Base-by-base conservation (phyloP, 1,140 invertebrate species). In the Araneus ventricosus region DNA sequence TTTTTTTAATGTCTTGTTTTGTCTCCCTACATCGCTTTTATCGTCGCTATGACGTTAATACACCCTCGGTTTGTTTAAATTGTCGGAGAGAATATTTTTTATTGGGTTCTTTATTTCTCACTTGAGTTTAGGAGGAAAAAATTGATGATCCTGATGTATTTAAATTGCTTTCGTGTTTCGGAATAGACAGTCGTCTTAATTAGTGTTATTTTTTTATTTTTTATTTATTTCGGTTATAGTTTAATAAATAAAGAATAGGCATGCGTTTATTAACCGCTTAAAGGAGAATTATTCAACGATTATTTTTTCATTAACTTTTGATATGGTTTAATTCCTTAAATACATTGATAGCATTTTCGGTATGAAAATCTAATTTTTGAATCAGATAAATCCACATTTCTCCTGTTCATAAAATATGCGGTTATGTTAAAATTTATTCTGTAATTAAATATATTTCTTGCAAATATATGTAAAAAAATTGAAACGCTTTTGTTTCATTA, bases 1-100 rank as follows among this genome's bases (percentile, higher is more conserved):
- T 90, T 90, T 52, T 63, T 87, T 63, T 63, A 22, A 30, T 45
- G 24, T 41, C 41, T 10, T 87, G 30, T 24, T 87, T 75, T 75
- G 70, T 75, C 37, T 75, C 30, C 30, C 10, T 75, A 75, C 70
- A 75, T 22, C 20, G 27, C 30, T 75, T 75, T 75, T 34, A 75
- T 37, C 34, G 17, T 75, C 1, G 20, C 27, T 37, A 4, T 75
- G 70, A 75, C 30, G 70, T 75, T 37, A 75, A 75, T 75, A 75
- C 17, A 37, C 70, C 14, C 70, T 75, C 6, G 70, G 70, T 61
- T 61, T 87, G 85, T 59, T 87, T 59, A 59, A 61, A 61, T 34
- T 61, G 59, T 59, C 8, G 22, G 37, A 7, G 59, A 14, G 45
- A 52, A 52, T 17, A 52, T 52, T 22, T 87, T 61, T 87, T 75